A percentile compares a stretch with the other conserved stretches of the same genome.
phyloP scores from a whole-genome alignment of 2,888 invertebrate genomes.

The Acheta domesticus region DNA sequence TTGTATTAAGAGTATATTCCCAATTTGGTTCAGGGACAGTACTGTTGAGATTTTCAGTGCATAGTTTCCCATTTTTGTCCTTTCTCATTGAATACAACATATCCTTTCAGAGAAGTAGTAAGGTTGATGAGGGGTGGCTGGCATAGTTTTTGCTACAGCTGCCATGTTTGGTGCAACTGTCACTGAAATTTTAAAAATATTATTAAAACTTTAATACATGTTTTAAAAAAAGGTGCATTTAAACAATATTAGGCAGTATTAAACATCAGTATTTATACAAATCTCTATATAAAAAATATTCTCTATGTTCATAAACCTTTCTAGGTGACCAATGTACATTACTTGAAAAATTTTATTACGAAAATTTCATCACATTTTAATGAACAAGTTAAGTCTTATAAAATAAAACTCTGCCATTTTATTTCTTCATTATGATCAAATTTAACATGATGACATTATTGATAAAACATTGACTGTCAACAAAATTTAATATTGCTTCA shows the following conservation, averaged over 20 bases:
- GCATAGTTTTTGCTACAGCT: conserved; percentile 57
- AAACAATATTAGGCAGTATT: neutral
- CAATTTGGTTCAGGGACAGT: conserved; percentile 51
- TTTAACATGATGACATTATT: too few species aligned
- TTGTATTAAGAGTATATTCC: conserved; percentile 61
- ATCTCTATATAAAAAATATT: too few species aligned
- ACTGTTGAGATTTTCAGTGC: conserved; percentile 72
- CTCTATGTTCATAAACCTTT: too few species aligned
- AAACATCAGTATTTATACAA: too few species aligned
- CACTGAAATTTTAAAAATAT: conserved; percentile 53
- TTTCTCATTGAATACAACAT: conserved; percentile 77
- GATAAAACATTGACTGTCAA: too few species aligned
- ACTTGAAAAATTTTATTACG: too few species aligned
- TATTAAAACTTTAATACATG: neutral
- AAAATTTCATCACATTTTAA: too few species aligned
- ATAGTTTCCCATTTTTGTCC: conserved; percentile 57
- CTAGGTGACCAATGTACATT: too few species aligned
- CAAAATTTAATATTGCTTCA: too few species aligned
- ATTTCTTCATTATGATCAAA: too few species aligned
- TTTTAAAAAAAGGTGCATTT: neutral
- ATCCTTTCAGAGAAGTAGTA: conserved; percentile 73
- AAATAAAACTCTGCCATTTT: too few species aligned
- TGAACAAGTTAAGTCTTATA: too few species aligned
- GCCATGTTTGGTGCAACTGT: conserved; percentile 69
- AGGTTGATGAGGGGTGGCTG: conserved; percentile 64